phyloP scores from a whole-genome alignment of 1,140 invertebrate species.

The Panagrolaimus sp. region DNA sequence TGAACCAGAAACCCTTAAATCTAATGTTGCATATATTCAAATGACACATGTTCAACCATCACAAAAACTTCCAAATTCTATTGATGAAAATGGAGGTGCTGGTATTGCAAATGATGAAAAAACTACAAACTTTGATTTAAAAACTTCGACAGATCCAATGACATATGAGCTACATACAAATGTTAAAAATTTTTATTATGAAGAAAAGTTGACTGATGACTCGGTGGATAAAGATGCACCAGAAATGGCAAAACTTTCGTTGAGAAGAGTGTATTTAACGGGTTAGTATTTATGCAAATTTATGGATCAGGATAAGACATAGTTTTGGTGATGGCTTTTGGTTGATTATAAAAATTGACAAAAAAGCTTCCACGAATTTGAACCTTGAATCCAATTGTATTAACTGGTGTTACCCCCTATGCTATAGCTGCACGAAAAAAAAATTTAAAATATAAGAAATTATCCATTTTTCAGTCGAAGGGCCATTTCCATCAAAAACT shows the following conservation, averaged over 20 bases:
- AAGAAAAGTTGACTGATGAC: slow-evolving; percentile 37
- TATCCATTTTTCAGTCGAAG: slow-evolving; percentile 41
- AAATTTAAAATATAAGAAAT: too few relatives aligned
- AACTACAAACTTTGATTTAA: not conserved
- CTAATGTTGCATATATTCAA: slow-evolving; percentile 62
- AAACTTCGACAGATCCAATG: slow-evolving; percentile 23
- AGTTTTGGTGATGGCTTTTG: too few relatives aligned
- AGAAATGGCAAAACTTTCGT: slow-evolving; percentile 38
- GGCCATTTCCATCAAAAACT: slow-evolving; percentile 35
- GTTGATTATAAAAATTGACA: too few relatives aligned
- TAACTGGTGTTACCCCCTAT: too few relatives aligned
- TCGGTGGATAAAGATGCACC: slow-evolving; percentile 14
- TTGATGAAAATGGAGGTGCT: not conserved
- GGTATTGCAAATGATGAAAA: too few relatives aligned
- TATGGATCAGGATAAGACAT: too few relatives aligned
- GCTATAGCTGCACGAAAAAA: too few relatives aligned
- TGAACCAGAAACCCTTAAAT: slow-evolving; percentile 64
- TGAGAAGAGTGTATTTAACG: slow-evolving; percentile 36
- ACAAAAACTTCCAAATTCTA: not conserved
- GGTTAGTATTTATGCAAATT: slow-evolving; percentile 18
- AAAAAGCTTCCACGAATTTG: too few relatives aligned
- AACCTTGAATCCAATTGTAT: too few relatives aligned
- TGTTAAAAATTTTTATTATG: slow-evolving; percentile 37
- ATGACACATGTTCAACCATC: slow-evolving; percentile 43
- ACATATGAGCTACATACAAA: slow-evolving; percentile 40